Evolutionary conservation across 2,113 vertebrate species (phyloP), one percentile per base, ranked within the genome.

Genomic region (Emydura subglobosa): DNA sequence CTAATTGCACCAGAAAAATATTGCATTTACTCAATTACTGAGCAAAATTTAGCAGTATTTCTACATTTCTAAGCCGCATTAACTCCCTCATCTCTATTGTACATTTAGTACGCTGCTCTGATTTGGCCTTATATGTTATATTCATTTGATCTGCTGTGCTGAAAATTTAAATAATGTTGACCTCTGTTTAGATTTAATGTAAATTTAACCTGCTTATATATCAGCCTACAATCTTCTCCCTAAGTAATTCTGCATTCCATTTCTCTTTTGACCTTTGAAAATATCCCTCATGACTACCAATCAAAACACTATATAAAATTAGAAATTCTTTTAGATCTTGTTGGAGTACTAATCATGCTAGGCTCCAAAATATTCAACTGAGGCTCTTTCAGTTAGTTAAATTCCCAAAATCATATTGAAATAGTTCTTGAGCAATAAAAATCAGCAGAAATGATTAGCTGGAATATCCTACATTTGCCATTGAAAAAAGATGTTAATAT

Each of bases 311-410:
- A 54, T 42, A 68, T 88, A 79, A 59, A 68, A 93, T 97, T 54
- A 96, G 85, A 96, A 93, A 97, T 97, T 97, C 97, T 93, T 90
- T 97, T 89, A 97, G 95, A 96, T 93, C 83, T 96, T 80, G 49
- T 44, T 65, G 24, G 42, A 89, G 91, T 87, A 92, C 97, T 94
- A 96, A 96, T 94, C 68, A 97, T 95, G 92, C 85, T 55, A 51
- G 68, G 94, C 94, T 90, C 79, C 83, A 93, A 96, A 97, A 96
- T 97, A 97, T 79, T 95, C 93, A 95, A 42, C 72, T 79, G 94
- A 97, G 96, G 91, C 91, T n/a, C 83, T 92, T 97, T 96, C 91
- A 94, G 85, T 88, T 92, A 89, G 88, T 85, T 96, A 94, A 96
- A 96, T 97, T 95, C 84, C 92, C 93, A 86, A 96, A 97, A 92